Evolutionary conservation across 2,113 vertebrate genomes (phyloP).

Genomic region (Notiomystis cincta): DNA sequence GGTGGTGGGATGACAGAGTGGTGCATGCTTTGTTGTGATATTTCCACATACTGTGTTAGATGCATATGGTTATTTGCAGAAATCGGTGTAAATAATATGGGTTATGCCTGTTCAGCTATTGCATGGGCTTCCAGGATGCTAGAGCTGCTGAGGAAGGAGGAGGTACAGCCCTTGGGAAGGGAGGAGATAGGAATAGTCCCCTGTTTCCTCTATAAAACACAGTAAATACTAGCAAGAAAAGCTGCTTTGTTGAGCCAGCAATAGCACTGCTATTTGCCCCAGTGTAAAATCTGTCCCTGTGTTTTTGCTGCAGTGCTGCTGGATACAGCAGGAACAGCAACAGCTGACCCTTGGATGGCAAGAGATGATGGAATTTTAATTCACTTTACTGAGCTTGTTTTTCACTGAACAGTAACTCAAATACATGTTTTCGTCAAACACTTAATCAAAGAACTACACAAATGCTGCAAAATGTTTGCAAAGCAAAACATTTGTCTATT

Average conservation of each 20-base stretch:
- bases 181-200: not conserved
- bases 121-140: not conserved
- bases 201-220: not conserved
- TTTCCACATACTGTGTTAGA: not conserved
- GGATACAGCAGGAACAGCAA: not conserved
- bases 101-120: not conserved
- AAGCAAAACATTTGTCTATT: not conserved
- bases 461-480: not conserved
- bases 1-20: not conserved
- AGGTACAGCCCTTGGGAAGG: not conserved
- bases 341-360: not conserved
- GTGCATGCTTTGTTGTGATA: not conserved
- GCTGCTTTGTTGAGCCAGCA: not conserved
- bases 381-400: not conserved
- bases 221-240: not conserved
- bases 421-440: not conserved
- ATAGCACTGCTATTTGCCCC: not conserved
- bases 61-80: not conserved
- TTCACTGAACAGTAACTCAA: not conserved
- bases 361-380: not conserved
- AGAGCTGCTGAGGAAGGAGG: not conserved
- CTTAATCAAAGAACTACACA: conserved; percentile 2
- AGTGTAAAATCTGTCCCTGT: not conserved
- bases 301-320: not conserved
- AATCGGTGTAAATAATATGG: not conserved